Evolutionary conservation across 1,140 invertebrate genomes (phyloP).

Genomic region (Drosophila sechellia): DNA sequence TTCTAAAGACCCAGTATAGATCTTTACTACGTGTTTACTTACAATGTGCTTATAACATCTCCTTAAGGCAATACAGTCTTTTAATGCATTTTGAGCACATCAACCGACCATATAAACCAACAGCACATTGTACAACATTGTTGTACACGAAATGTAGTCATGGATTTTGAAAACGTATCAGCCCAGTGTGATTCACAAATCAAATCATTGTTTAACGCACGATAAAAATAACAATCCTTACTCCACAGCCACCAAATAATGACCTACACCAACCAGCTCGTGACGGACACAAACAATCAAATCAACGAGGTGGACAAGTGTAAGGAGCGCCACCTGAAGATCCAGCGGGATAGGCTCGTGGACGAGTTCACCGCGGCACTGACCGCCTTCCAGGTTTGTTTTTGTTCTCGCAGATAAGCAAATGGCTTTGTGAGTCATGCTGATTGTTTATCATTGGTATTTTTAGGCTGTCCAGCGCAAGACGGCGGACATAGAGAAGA

Average conservation of each 20-base stretch:
- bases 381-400: constrained; percentile 92
- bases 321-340: constrained; percentile 92
- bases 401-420: constrained; percentile 36
- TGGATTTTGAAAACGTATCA: background rate
- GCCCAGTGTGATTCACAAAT: constrained; percentile 5
- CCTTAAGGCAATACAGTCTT: too few species aligned
- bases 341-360: constrained; percentile 95
- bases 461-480: constrained; percentile 79
- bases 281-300: constrained; percentile 95
- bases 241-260: constrained; percentile 94
- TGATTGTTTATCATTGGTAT: constrained; percentile 21
- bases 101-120: too few species aligned
- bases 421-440: constrained; percentile 37
- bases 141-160: background rate
- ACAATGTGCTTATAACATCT: too few species aligned
- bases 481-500: constrained; percentile 84
- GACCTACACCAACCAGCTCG: constrained; percentile 97
- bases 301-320: constrained; percentile 89
- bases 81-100: too few species aligned
- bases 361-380: constrained; percentile 97
- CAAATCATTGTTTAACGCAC: background rate
- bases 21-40: too few species aligned
- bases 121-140: too few species aligned
- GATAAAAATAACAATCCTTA: constrained; percentile 8
- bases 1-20: too few species aligned